These are phyloP conservation scores for Rhinopomastus cyanomelas DNA, from an alignment of 2,113 vertebrate genomes.

Conservation along the genomic window DNA sequence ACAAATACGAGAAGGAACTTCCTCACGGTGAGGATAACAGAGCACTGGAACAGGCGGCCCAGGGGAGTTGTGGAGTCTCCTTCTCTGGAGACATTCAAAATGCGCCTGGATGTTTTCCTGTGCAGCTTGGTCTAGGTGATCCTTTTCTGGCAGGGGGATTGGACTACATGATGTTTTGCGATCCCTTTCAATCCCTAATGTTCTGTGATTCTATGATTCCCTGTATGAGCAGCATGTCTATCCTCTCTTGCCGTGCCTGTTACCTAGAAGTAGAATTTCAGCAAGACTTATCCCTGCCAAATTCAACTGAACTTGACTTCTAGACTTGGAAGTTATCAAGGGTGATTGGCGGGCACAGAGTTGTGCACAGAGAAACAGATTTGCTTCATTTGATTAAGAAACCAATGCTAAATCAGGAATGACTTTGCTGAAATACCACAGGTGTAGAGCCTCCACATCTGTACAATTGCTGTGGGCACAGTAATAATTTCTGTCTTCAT, in stretches of 20 bases:
- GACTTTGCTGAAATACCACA: background rate
- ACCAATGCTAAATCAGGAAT: background rate
- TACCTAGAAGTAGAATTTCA: constrained; percentile 1
- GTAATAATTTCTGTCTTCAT: background rate
- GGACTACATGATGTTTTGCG: too few relatives aligned
- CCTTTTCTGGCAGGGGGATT: too few relatives aligned
- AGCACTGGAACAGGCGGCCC: too few relatives aligned
- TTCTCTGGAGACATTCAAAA: too few relatives aligned
- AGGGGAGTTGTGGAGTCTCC: too few relatives aligned
- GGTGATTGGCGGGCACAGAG: background rate
- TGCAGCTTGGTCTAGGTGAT: too few relatives aligned
- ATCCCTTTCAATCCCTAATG: too few relatives aligned
- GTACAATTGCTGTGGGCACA: background rate
- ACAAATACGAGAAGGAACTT: too few relatives aligned
- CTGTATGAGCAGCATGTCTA: background rate
- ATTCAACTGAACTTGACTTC: background rate
- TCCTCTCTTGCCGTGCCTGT: background rate
- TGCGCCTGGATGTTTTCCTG: too few relatives aligned
- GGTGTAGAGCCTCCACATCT: background rate
- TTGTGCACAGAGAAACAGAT: background rate
- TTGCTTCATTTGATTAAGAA: background rate
- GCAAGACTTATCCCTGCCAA: background rate
- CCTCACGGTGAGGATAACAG: too few relatives aligned
- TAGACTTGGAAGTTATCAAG: background rate
- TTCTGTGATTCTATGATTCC: too few relatives aligned